Evolutionary conservation across 2,797 vertebrate genomes (phyloP), one percentile per base, ranked within the genome.

Genomic region (Moxostoma hubbsi): DNA sequence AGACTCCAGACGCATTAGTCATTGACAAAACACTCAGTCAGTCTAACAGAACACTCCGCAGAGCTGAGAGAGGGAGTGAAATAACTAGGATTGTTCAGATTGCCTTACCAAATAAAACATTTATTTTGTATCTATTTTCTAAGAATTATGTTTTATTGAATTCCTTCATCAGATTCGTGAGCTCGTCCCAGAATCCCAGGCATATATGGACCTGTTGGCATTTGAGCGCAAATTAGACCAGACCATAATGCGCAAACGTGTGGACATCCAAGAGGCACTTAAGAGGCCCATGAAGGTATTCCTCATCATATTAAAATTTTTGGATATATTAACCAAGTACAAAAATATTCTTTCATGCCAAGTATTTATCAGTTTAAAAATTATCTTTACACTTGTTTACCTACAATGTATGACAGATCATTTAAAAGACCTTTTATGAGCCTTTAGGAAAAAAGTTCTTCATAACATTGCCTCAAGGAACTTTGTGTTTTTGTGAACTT

Each of bases 241-340:
- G 93, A 99, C 98, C 90, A 99, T 99, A 81, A 99, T 99, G 98
- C 92, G 98, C 62, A 99, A 99, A 86, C 95, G 98, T 0, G 97
- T 99, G 89, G 98, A 99, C 87, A 99, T 99, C 88, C 98, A 99
- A 90, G 98, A 99, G 73, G 97, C 98, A 0, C 91, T 99, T 89
- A 99, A 99, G 93, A 95, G 98, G 87, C 98, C 98, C 0, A 99
- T 99, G 97, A 99, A 99, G 96, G 98, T 99, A 89, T 82, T 75
- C 61, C 24, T 43, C 11, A 57, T 36, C 36, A 36, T 49, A 36
- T 36, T 36, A 0, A 4, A 36, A 36, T 36, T 36, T 24, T 36
- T 36, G 36, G 36, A 36, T 36, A 36, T 36, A 36, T 36, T 36
- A 36, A 36, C 36, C 2, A 36, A 36, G 36, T 36, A 36, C 36